Conservation (phyloP, 1,140 invertebrate genomes). For the Drosophila sproati region DNA sequence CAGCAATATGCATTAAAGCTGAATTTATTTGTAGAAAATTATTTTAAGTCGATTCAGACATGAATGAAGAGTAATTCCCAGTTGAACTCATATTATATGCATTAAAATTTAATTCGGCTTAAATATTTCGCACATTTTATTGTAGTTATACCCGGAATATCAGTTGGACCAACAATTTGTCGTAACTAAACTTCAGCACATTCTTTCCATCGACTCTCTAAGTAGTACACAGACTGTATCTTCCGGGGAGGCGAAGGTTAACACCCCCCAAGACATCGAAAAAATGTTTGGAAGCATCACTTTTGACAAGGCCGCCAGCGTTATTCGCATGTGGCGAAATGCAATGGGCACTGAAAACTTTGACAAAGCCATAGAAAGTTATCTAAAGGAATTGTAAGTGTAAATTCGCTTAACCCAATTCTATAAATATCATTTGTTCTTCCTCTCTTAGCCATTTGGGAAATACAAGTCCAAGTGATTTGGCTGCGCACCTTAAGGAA, state of each 20-base stretch:
- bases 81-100: too few relatives aligned
- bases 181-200: conserved; percentile 87
- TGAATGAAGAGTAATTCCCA: too few relatives aligned
- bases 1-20: too few relatives aligned
- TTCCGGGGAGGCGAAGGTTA: conserved; percentile 76
- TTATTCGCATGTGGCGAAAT: conserved; percentile 90
- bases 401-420: not conserved
- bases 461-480: conserved; percentile 27
- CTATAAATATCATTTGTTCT: too few relatives aligned
- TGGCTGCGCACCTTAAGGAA: conserved; percentile 31
- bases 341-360: conserved; percentile 88
- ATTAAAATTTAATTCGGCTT: too few relatives aligned
- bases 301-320: conserved; percentile 88
- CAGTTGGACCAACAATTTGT: conserved; percentile 86
- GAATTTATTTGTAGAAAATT: too few relatives aligned
- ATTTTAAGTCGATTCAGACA: too few relatives aligned
- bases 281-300: conserved; percentile 86
- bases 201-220: conserved; percentile 87
- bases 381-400: conserved; percentile 85
- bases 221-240: conserved; percentile 87
- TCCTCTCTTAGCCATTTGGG: conserved; percentile 28
- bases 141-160: conserved; percentile 80
- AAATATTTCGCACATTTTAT: not conserved
- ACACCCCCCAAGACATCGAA: conserved; percentile 82
- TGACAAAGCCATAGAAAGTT: conserved; percentile 86